Conservation (phyloP, 2,113 vertebrate genomes). For the Phoxinus phoxinus region DNA sequence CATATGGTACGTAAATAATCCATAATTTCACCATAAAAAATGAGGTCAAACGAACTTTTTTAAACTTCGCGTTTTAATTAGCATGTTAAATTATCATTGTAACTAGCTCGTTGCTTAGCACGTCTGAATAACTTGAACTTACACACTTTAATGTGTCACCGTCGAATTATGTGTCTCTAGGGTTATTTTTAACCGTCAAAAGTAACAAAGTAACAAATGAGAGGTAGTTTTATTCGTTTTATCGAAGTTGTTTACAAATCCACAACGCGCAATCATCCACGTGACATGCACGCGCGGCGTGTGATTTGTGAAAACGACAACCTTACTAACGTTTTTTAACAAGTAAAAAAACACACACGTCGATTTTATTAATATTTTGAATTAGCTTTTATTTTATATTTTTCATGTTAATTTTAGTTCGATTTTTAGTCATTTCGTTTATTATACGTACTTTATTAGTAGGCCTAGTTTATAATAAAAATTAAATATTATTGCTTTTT, state of each 20-base stretch:
- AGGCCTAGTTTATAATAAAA: too few species aligned
- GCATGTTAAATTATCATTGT: not conserved
- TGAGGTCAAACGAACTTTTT: not conserved
- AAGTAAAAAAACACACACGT: too few species aligned
- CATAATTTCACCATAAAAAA: not conserved
- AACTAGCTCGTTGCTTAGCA: not conserved
- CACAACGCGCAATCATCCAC: not conserved
- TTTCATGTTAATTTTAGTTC: too few species aligned
- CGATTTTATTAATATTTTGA: too few species aligned
- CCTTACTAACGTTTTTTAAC: too few species aligned
- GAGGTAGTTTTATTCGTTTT: not conserved
- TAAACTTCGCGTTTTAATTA: not conserved
- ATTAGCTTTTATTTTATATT: too few species aligned
- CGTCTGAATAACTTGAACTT: not conserved
- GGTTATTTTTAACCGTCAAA: not conserved
- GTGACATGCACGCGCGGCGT: not conserved
- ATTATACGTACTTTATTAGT: too few species aligned
- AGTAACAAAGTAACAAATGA: not conserved
- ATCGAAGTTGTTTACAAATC: not conserved
- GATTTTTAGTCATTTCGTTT: too few species aligned
- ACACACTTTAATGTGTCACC: not conserved
- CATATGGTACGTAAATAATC: not conserved
- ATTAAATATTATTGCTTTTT: too few species aligned
- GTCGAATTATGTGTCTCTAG: conserved; percentile 5
- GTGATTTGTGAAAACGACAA: not conserved